A percentile compares a stretch with the other conserved stretches of the same genome.
phyloP scores from a whole-genome alignment of 1,140 invertebrate species.

The Chelonus insularis region DNA sequence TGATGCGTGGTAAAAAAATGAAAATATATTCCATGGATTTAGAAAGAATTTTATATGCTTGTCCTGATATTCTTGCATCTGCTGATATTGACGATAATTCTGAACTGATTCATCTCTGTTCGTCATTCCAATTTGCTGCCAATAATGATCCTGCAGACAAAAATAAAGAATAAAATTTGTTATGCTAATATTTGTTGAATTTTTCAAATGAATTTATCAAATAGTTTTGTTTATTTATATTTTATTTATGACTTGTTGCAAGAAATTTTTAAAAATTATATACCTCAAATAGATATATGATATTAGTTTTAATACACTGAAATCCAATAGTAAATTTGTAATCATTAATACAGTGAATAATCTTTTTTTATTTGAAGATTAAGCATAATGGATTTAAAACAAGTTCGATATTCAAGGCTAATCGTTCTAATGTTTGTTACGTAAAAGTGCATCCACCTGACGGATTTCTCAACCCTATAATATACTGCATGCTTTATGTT shows the following conservation, averaged over 20 bases:
- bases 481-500: no score
- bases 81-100: slow-evolving; percentile 14
- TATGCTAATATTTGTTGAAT: neutral
- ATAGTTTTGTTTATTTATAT: no score
- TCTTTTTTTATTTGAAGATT: slow-evolving; percentile 14
- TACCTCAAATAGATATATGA: neutral
- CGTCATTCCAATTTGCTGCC: slow-evolving; percentile 27
- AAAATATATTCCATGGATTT: slow-evolving; percentile 31
- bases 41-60: slow-evolving; percentile 35
- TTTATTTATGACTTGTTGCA: no score
- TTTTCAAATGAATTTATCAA: no score
- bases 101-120: slow-evolving; percentile 40
- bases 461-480: neutral
- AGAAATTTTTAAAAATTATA: no score
- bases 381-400: slow-evolving; percentile 21
- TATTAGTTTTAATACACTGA: no score
- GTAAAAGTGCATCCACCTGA: slow-evolving; percentile 28
- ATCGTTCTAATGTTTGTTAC: slow-evolving; percentile 26
- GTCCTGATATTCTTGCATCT: slow-evolving; percentile 32
- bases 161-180: neutral
- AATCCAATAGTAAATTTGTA: no score
- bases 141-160: slow-evolving; percentile 3
- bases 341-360: neutral
- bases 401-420: slow-evolving; percentile 24
- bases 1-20: slow-evolving; percentile 2